Percentiles rank a stretch among this genome's conserved stretches.
These are phyloP conservation scores for Peromyscus maniculatus DNA, from an alignment of 2,113 vertebrate genomes.

Conservation along the genomic window DNA sequence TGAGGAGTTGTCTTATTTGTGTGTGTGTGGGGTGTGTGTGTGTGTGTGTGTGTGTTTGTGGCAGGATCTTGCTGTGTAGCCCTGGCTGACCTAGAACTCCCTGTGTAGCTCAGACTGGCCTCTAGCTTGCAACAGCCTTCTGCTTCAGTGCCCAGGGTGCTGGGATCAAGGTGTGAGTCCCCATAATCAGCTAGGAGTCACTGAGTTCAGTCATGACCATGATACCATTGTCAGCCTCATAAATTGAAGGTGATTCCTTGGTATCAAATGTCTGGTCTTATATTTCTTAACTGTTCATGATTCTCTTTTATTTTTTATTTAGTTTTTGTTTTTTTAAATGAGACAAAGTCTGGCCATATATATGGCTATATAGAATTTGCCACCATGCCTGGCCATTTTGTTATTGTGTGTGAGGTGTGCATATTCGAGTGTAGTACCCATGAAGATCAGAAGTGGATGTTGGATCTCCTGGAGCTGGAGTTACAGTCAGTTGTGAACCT, in stretches of 20 bases:
- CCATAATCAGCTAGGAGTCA: neutral
- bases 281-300: conserved; percentile 26
- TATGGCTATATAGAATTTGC: neutral
- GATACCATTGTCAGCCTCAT: neutral
- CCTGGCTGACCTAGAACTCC: neutral
- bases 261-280: neutral
- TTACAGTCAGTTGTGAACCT: neutral
- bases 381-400: neutral
- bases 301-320: neutral
- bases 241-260: neutral
- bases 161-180: neutral
- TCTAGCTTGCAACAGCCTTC: neutral
- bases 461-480: too few relatives aligned
- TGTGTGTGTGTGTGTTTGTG: neutral
- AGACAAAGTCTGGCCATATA: neutral
- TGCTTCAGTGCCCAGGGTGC: neutral
- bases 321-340: neutral
- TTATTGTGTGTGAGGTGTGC: neutral
- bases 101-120: neutral
- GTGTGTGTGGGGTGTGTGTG: neutral
- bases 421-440: neutral
- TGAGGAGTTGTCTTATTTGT: neutral
- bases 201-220: neutral
- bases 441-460: neutral
- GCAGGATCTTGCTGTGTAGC: neutral